Conservation (phyloP, 2,797 vertebrate species). For the Mormyrops boulengeri region DNA sequence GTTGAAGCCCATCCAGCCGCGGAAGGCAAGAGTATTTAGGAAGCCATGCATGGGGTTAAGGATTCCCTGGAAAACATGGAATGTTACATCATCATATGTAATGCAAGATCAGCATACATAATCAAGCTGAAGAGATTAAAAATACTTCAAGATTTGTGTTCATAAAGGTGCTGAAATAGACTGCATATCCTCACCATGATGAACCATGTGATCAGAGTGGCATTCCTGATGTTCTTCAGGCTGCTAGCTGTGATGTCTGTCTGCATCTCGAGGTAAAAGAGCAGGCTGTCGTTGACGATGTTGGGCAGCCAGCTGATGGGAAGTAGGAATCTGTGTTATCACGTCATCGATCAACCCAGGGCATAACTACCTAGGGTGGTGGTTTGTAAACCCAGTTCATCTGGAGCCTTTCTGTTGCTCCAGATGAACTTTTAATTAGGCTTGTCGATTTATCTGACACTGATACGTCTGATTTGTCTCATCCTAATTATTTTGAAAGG, state of each 20-base stretch:
- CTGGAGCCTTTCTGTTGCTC: slow-evolving; percentile 49
- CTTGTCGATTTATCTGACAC: background rate
- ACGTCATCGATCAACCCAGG: background rate
- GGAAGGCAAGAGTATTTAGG: slow-evolving; percentile 86
- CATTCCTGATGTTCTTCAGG: slow-evolving; percentile 73
- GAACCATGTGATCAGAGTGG: slow-evolving; percentile 86
- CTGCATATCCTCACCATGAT: slow-evolving; percentile 82
- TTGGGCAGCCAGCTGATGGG: slow-evolving; percentile 81
- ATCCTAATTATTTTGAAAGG: background rate
- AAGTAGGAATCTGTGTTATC: slow-evolving; percentile 57
- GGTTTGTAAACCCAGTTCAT: slow-evolving; percentile 81
- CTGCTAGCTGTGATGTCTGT: slow-evolving; percentile 61
- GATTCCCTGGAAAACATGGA: slow-evolving; percentile 62
- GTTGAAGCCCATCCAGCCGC: slow-evolving; percentile 82
- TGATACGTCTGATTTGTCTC: background rate
- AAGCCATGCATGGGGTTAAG: slow-evolving; percentile 93
- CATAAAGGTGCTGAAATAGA: slow-evolving; percentile 30
- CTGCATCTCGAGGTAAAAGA: slow-evolving; percentile 92
- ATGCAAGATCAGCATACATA: background rate
- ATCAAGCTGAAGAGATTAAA: background rate
- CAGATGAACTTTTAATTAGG: background rate
- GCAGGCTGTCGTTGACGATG: slow-evolving; percentile 85
- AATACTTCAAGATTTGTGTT: background rate
- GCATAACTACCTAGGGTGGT: slow-evolving; percentile 30
- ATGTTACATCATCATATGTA: background rate